A percentile compares a stretch with the other conserved stretches of the same genome.
Conservation (phyloP, 2,113 vertebrate species). For the Phoenicopterus ruber region DNA sequence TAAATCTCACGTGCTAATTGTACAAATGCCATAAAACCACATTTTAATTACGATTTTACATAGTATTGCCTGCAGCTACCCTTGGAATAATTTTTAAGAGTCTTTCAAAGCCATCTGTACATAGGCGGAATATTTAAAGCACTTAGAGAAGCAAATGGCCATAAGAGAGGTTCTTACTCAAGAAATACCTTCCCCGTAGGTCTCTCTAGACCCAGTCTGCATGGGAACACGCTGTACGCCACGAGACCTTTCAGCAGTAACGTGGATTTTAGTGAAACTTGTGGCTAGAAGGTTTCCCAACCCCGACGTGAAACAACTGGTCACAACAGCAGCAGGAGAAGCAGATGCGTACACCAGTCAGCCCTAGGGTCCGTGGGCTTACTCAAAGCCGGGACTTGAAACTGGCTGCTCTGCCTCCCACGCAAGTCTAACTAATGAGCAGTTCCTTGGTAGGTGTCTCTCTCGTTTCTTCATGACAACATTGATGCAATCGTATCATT, state of each 20-base stretch:
- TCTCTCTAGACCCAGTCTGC: too few relatives aligned
- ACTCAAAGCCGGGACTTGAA: neutral
- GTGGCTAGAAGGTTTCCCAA: neutral
- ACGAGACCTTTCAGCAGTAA: neutral
- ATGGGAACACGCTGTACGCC: rapidly evolving
- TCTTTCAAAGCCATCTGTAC: neutral
- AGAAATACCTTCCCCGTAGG: neutral
- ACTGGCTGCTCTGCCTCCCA: neutral
- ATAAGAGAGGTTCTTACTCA: neutral
- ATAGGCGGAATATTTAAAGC: neutral
- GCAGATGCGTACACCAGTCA: rapidly evolving
- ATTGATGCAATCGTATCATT: neutral
- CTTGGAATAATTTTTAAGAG: neutral
- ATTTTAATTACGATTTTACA: neutral
- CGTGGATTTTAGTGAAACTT: neutral
- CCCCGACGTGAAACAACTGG: neutral
- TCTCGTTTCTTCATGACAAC: neutral
- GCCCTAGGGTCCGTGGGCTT: neutral
- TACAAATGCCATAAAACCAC: neutral
- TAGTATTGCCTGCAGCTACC: neutral
- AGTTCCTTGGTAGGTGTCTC: neutral
- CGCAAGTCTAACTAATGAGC: neutral
- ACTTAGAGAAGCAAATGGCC: neutral
- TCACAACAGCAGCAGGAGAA: neutral
- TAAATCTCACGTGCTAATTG: neutral